Base-by-base conservation (phyloP, 2,888 invertebrate genomes). In the Acanthococcus lagerstroemiae region DNA sequence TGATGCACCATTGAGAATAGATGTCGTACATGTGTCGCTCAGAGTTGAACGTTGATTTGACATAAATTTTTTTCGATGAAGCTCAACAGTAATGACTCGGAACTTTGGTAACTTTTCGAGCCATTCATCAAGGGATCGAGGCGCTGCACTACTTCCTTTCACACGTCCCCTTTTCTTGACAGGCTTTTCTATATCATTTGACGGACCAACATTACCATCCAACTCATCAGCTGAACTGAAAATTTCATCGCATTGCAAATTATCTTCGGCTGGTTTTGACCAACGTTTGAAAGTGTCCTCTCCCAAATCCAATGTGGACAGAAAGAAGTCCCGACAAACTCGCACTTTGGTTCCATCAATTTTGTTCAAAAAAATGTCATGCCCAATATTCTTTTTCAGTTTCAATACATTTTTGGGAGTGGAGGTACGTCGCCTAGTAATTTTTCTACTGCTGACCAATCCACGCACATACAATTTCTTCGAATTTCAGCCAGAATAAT, bases 241-340 rank as follows among this genome's bases (percentile, higher is more conserved):
- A n/a, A n/a, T n/a, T n/a, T n/a, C n/a, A n/a, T n/a, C n/a, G n/a
- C n/a, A n/a, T n/a, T n/a, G n/a, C n/a, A n/a, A n/a, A n/a, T n/a
- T n/a, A n/a, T n/a, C n/a, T n/a, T n/a, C n/a, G n/a, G n/a, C n/a
- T n/a, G n/a, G n/a, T n/a, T n/a, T n/a, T n/a, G n/a, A n/a, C n/a
- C 58, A 58, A 45, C 26, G n/a, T 46, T 25, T 58, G 17, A 58
- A 58, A 6, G 24, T 45, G 45, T 58, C 26, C 45, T 45, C 46
- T n/a, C 58, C 58, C 25, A 46, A 17, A 24, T 44, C 22, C 22
- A 58, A 22, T 24, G 58, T 24, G 45, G 17, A 26, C 26, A 58
- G 45, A 24, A 58, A 58, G 45, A 58, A 58, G 26, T 22, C 19
- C 45, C 45, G n/a, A 44, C 26, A 25, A 5, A 58, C 46, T 58